phyloP scores from a whole-genome alignment of 2,888 invertebrate genomes.

The Phasia obesa region DNA sequence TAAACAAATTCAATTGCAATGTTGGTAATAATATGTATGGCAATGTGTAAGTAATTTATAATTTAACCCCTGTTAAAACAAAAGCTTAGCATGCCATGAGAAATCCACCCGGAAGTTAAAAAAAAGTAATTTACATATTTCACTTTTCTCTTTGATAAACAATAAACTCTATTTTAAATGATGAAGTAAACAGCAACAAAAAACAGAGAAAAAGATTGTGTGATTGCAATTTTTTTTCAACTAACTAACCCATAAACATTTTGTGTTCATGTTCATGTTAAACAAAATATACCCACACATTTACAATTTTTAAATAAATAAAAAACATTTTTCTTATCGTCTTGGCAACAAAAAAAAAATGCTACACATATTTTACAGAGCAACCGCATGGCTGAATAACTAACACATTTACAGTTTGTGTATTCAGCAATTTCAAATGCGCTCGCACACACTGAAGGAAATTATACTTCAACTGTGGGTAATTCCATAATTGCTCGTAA shows the following conservation, averaged over 20 bases:
- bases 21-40: no score
- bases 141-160: background rate
- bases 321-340: slow-evolving; percentile 48
- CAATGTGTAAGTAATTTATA: background rate
- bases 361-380: slow-evolving; percentile 8
- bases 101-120: slow-evolving; percentile 50
- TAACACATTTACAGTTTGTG: slow-evolving; percentile 45
- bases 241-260: slow-evolving; percentile 34
- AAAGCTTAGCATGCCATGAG: background rate
- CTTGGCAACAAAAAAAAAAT: slow-evolving; percentile 59
- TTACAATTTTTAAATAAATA: slow-evolving; percentile 14
- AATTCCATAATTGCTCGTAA: slow-evolving; percentile 26
- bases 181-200: slow-evolving; percentile 15
- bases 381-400: slow-evolving; percentile 58
- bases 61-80: slow-evolving; percentile 8
- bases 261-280: background rate
- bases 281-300: slow-evolving; percentile 42
- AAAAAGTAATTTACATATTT: slow-evolving; percentile 35
- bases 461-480: slow-evolving; percentile 40
- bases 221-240: slow-evolving; percentile 49
- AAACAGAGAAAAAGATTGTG: slow-evolving; percentile 19
- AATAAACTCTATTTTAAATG: slow-evolving; percentile 44
- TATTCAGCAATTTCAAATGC: slow-evolving; percentile 59
- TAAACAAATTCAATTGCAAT: no score
- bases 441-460: slow-evolving; percentile 31